Evolutionary conservation across 2,888 invertebrate species (phyloP), one percentile per base, ranked within the genome.

Genomic region (Oscheius sp.): DNA sequence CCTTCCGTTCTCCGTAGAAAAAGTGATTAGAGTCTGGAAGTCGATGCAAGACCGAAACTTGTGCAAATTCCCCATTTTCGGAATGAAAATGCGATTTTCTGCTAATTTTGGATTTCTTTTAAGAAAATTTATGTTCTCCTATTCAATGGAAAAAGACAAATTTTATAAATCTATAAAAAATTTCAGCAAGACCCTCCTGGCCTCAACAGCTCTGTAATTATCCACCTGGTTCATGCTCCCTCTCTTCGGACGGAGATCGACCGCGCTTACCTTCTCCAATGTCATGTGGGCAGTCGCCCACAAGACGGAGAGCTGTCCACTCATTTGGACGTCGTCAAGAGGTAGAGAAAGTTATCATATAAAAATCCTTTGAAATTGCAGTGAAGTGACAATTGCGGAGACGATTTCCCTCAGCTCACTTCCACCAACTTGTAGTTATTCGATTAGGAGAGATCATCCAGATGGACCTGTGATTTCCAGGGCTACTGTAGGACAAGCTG

Each of bases 341-440:
- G 72, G 76, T 76, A 27, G 61, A n/a, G n/a, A 16, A 2, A 9
- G 27, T 58, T 43, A 21, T 29, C 35, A 3, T 2, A n/a, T 16
- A 41, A 43, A 25, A 0, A 23, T 3, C 49, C 13, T 13, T 7
- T 16, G 13, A 49, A 49, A 49, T 35, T 35, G 35, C 74, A 76
- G 76, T 18, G 80, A 79, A 52, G 59, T 81, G 49, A 79, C 75
- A 5, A 81, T 83, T 12, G 83, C 81, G 2, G 84, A 84, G 72
- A 85, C 86, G 0, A 84, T 87, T 18, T 83, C 83, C 0, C 72
- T 87, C n/a, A 75, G 78, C 6, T 77, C 82, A 7, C 68, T 84
- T 0, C 87, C 87, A 1, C 87, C 87, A n/a, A 81, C 76, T 7
- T 87, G 87, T 69, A 75, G 78, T 9, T 87, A 87, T 73, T 80